phyloP scores from a whole-genome alignment of 2,797 vertebrate genomes.

The Aeoliscus strigatus region DNA sequence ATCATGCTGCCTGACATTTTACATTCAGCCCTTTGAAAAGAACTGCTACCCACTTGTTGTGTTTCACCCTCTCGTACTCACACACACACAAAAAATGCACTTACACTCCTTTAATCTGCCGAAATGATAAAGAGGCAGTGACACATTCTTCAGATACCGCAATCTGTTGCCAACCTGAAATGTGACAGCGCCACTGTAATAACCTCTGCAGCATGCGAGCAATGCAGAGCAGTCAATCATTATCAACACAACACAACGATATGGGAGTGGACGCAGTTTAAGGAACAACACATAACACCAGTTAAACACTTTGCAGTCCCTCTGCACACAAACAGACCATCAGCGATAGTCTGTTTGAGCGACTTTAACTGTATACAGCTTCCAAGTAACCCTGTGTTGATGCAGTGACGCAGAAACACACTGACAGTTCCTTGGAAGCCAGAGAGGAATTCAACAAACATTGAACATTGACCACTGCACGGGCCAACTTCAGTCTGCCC shows the following conservation, averaged over 20 bases:
- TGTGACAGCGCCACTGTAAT: not conserved
- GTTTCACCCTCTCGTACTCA: not conserved
- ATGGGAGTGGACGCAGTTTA: too few species aligned
- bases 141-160: constrained; percentile 29
- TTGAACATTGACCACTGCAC: too few species aligned
- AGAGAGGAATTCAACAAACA: not conserved
- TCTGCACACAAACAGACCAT: not conserved
- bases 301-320: too few species aligned
- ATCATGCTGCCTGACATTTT: not conserved
- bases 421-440: not conserved
- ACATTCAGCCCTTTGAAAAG: not conserved
- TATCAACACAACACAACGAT: not conserved
- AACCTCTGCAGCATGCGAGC: not conserved
- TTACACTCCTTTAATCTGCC: constrained; percentile 7
- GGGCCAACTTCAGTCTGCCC: too few species aligned
- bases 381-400: constrained; percentile 5
- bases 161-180: constrained; percentile 7
- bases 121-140: constrained; percentile 13
- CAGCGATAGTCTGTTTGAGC: not conserved
- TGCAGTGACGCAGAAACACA: not conserved
- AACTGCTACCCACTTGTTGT: not conserved
- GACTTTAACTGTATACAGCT: not conserved
- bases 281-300: too few species aligned
- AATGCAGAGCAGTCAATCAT: not conserved
- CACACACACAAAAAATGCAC: constrained; percentile 1